These are phyloP conservation scores for Colletes latitarsis DNA, from an alignment of 1,140 invertebrate genomes.

Conservation along the genomic window DNA sequence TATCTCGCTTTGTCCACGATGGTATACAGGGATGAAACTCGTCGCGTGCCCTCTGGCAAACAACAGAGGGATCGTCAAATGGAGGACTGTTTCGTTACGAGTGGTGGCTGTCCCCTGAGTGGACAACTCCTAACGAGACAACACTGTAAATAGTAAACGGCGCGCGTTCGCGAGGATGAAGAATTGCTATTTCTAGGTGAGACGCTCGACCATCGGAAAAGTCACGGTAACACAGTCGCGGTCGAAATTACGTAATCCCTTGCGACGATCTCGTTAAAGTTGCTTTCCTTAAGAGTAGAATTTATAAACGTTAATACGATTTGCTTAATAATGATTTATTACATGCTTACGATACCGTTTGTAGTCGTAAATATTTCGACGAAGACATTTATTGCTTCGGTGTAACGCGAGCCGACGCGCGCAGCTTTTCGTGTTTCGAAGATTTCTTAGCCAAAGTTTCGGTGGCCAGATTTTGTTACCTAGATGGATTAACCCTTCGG, in stretches of 20 bases:
- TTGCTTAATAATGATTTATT: constrained; percentile 67
- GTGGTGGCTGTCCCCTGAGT: too few species aligned
- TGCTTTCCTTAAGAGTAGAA: constrained; percentile 50
- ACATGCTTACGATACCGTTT: constrained; percentile 40
- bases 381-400: constrained; percentile 51
- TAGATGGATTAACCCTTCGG: constrained; percentile 17
- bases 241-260: constrained; percentile 54
- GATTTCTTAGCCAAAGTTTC: not conserved
- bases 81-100: too few species aligned
- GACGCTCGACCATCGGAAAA: constrained; percentile 9
- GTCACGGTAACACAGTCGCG: constrained; percentile 21
- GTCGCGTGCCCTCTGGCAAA: too few species aligned
- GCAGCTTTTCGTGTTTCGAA: constrained; percentile 29
- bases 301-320: constrained; percentile 66
- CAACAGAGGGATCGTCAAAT: too few species aligned
- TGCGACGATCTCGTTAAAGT: constrained; percentile 63
- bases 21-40: too few species aligned
- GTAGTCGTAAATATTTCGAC: constrained; percentile 51
- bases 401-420: constrained; percentile 33
- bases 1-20: too few species aligned
- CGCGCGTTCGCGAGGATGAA: constrained; percentile 12
- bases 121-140: too few species aligned
- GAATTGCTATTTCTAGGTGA: constrained; percentile 29
- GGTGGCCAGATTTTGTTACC: constrained; percentile 14
- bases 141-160: not conserved